Percentiles rank a stretch among this genome's conserved stretches.
phyloP scores from a whole-genome alignment of 2,113 vertebrate species.

The Lagopus muta region DNA sequence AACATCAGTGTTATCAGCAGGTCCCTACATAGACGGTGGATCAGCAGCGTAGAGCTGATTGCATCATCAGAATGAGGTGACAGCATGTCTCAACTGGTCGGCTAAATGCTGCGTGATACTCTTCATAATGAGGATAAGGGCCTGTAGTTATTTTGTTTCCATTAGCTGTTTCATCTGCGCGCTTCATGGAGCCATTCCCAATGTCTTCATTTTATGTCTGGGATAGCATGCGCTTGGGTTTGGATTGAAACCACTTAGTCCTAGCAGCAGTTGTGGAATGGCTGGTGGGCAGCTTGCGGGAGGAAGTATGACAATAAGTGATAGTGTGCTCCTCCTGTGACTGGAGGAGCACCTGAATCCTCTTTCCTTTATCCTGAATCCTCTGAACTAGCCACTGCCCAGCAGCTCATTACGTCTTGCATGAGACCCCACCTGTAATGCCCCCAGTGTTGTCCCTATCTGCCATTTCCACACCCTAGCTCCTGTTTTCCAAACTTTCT shows the following conservation, averaged over 20 bases:
- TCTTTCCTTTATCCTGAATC: accelerated
- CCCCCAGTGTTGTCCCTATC: accelerated
- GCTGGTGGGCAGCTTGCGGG: not conserved
- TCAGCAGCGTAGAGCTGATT: constrained; percentile 2
- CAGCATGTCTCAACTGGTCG: not conserved
- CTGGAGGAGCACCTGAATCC: not conserved
- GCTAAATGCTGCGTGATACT: not conserved
- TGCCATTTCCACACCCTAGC: not conserved
- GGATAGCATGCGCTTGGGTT: not conserved
- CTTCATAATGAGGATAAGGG: not conserved
- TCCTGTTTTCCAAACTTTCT: not conserved
- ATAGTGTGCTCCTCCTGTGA: no score
- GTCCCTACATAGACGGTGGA: not conserved
- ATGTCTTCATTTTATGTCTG: not conserved
- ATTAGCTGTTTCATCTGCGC: not conserved
- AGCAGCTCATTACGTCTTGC: not conserved
- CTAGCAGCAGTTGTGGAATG: not conserved
- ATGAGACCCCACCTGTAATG: accelerated
- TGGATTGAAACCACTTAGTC: not conserved
- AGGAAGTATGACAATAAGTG: not conserved
- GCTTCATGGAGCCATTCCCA: not conserved
- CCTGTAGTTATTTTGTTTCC: constrained; percentile 14
- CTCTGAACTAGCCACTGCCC: not conserved
- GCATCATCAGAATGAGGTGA: constrained; percentile 31
- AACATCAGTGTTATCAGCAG: constrained; percentile 48